phyloP scores from a whole-genome alignment of 2,888 invertebrate species.

The Muschampia plurimacula region DNA sequence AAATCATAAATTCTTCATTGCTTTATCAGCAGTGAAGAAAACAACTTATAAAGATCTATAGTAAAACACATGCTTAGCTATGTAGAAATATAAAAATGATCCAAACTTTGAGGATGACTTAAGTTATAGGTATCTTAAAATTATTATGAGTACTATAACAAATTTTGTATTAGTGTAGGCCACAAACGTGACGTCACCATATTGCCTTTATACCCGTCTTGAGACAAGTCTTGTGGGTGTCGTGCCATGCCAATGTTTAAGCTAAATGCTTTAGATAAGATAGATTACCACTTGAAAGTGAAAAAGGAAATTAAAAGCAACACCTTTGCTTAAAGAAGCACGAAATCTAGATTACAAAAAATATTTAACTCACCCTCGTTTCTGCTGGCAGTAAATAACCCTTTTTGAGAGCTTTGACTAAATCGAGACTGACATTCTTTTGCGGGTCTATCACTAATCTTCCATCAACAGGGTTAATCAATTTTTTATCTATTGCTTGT shows the following conservation, averaged over 20 bases:
- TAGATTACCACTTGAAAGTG: conserved; percentile 76
- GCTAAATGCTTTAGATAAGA: conserved; percentile 79
- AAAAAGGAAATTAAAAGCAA: conserved; percentile 79
- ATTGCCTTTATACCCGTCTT: conserved; percentile 60
- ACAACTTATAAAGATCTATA: conserved; percentile 28
- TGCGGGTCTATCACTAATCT: conserved; percentile 86
- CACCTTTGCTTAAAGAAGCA: conserved; percentile 80
- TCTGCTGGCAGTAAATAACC: conserved; percentile 96
- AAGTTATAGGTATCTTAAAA: conserved; percentile 49
- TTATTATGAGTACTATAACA: conserved; percentile 41
- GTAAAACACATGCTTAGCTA: conserved; percentile 45
- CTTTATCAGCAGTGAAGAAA: neutral
- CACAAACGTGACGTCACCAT: conserved; percentile 67
- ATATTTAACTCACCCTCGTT: conserved; percentile 92
- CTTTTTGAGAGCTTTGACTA: conserved; percentile 94
- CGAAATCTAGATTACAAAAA: conserved; percentile 55
- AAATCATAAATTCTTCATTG: neutral
- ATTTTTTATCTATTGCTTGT: conserved; percentile 90
- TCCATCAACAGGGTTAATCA: conserved; percentile 91
- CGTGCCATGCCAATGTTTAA: conserved; percentile 83
- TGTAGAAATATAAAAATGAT: conserved; percentile 25
- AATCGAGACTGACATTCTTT: conserved; percentile 88
- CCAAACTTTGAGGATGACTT: conserved; percentile 45
- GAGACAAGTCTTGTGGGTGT: conserved; percentile 73
- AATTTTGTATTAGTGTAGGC: conserved; percentile 51